phyloP scores from a whole-genome alignment of 2,113 vertebrate genomes.

The Rhineura floridana region DNA sequence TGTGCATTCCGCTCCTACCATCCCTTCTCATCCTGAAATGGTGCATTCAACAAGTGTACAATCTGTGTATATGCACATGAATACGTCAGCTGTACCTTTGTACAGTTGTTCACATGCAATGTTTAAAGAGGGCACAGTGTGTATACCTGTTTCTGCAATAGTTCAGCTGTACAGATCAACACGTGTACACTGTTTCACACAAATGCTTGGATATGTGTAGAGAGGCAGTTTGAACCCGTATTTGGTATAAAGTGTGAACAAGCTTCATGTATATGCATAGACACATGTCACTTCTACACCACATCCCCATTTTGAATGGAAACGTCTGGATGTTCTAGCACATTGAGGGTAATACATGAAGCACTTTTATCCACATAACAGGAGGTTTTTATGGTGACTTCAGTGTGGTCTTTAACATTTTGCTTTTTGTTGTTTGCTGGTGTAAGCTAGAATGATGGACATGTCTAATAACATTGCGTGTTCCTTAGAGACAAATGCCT shows the following conservation, averaged over 20 bases:
- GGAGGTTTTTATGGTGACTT: background rate
- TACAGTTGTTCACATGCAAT: too few species aligned
- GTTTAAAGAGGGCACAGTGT: too few species aligned
- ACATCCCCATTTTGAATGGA: background rate
- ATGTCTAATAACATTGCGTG: background rate
- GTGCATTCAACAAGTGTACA: too few species aligned
- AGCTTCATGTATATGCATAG: background rate
- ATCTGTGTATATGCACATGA: too few species aligned
- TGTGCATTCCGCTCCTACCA: background rate
- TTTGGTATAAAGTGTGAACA: too few species aligned
- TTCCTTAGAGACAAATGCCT: background rate
- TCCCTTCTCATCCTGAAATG: background rate
- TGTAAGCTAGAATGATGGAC: conserved; percentile 5
- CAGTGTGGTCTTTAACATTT: background rate
- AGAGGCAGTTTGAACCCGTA: background rate
- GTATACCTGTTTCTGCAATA: too few species aligned
- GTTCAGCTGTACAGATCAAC: too few species aligned
- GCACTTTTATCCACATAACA: background rate
- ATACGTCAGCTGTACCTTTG: too few species aligned
- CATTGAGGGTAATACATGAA: background rate
- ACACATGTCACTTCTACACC: background rate
- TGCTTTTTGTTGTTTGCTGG: conserved; percentile 1
- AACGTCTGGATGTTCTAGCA: background rate
- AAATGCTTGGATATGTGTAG: too few species aligned
- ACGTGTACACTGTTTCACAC: too few species aligned